A percentile compares a stretch with the other conserved stretches of the same genome.
These are phyloP conservation scores for Lingula anatina DNA, from an alignment of 2,888 invertebrate genomes.

Conservation along the genomic window DNA sequence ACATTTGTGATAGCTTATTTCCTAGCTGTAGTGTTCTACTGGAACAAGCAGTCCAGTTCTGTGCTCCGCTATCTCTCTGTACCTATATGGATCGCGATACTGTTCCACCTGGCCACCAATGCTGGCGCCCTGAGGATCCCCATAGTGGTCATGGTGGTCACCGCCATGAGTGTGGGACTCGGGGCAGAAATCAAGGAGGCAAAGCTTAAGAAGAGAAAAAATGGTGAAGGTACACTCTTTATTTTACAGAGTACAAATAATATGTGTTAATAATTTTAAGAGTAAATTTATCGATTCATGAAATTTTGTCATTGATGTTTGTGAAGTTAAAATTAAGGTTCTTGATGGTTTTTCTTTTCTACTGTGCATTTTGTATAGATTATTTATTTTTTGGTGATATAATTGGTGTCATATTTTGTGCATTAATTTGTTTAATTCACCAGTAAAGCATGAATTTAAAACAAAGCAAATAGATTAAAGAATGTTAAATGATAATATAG, in stretches of 20 bases:
- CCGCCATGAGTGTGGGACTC: constrained; percentile 65
- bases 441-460: background rate
- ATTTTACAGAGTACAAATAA: too few species aligned
- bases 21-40: constrained; percentile 66
- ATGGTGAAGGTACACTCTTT: too few species aligned
- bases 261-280: too few species aligned
- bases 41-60: constrained; percentile 66
- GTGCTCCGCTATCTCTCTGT: constrained; percentile 58
- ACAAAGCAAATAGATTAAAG: background rate
- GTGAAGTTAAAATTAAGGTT: background rate
- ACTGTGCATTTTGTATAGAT: background rate
- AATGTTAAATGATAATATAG: too few species aligned
- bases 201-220: too few species aligned
- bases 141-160: constrained; percentile 66
- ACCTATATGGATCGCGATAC: constrained; percentile 72
- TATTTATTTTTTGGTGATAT: too few species aligned
- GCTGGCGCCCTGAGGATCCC: constrained; percentile 74
- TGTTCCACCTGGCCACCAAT: constrained; percentile 70
- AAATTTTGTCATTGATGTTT: background rate
- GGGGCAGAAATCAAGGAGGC: constrained; percentile 31
- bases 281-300: background rate
- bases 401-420: too few species aligned
- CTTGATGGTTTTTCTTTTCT: background rate
- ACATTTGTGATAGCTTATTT: constrained; percentile 67
- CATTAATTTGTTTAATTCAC: background rate